phyloP scores from a whole-genome alignment of 2,797 vertebrate genomes.

The Siniperca scherzeri region DNA sequence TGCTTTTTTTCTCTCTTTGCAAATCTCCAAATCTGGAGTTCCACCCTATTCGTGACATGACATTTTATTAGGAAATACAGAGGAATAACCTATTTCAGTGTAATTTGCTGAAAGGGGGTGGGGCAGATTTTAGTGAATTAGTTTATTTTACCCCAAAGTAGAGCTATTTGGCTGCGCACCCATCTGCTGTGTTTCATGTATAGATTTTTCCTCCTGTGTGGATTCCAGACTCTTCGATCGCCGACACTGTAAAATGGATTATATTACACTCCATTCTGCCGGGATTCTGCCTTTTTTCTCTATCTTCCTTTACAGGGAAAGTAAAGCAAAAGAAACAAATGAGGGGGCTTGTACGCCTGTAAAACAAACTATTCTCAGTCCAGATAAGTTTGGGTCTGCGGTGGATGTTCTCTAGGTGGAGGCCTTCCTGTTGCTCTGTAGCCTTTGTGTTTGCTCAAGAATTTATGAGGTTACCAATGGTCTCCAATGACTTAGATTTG shows the following conservation, averaged over 20 bases:
- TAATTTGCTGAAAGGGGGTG: constrained; percentile 82
- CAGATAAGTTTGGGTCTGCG: constrained; percentile 43
- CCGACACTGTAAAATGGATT: constrained; percentile 88
- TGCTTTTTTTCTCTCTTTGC: constrained; percentile 3
- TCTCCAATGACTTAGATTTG: constrained; percentile 72
- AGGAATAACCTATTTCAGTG: constrained; percentile 80
- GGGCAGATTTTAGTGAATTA: constrained; percentile 85
- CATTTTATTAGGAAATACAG: constrained; percentile 74
- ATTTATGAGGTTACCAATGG: constrained; percentile 79
- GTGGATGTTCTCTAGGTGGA: constrained; percentile 62
- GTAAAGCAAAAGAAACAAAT: constrained; percentile 75
- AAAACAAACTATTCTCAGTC: constrained; percentile 60
- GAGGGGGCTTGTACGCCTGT: constrained; percentile 45
- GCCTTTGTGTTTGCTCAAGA: constrained; percentile 73
- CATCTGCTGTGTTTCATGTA: constrained; percentile 84
- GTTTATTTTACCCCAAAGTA: constrained; percentile 88
- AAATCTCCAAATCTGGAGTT: constrained; percentile 65
- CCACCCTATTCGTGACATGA: constrained; percentile 67
- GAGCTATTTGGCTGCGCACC: constrained; percentile 85
- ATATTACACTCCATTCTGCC: constrained; percentile 87
- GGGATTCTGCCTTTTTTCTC: constrained; percentile 78
- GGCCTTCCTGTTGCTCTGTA: constrained; percentile 56
- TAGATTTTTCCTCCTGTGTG: constrained; percentile 87
- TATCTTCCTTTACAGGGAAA: constrained; percentile 68
- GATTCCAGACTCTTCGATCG: constrained; percentile 87